These are phyloP conservation scores for Plagodis pulveraria DNA, from an alignment of 2,888 invertebrate species.

Conservation along the genomic window DNA sequence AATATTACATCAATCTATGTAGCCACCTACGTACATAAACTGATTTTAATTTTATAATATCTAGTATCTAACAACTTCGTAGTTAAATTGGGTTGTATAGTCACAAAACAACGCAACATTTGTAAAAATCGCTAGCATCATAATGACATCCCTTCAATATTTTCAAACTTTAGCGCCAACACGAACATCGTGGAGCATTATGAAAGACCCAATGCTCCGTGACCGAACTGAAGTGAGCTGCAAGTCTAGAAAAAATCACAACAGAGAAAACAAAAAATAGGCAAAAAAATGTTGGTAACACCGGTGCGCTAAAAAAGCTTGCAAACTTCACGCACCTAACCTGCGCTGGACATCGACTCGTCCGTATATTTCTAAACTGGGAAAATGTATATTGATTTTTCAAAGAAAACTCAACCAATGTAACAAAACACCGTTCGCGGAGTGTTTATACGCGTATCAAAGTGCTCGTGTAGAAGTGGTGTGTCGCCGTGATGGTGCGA, in stretches of 20 bases:
- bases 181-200: constrained; percentile 55
- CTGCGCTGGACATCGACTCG: constrained; percentile 86
- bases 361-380: constrained; percentile 82
- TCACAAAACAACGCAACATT: too few relatives aligned
- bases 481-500: constrained; percentile 83
- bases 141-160: too few relatives aligned
- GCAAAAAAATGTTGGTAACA: constrained; percentile 86
- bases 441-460: constrained; percentile 82
- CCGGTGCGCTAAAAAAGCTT: constrained; percentile 86
- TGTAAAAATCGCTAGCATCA: too few relatives aligned
- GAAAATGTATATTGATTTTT: constrained; percentile 86
- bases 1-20: too few relatives aligned
- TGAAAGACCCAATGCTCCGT: constrained; percentile 67
- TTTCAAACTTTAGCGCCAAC: constrained; percentile 57
- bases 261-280: constrained; percentile 83
- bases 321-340: constrained; percentile 86
- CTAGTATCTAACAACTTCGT: too few relatives aligned
- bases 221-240: constrained; percentile 68
- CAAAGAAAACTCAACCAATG: constrained; percentile 85
- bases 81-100: too few relatives aligned
- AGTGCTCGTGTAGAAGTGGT: constrained; percentile 79
- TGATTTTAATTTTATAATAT: too few relatives aligned
- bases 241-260: constrained; percentile 84
- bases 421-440: constrained; percentile 84
- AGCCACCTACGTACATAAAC: too few relatives aligned